phyloP scores from a whole-genome alignment of 2,888 invertebrate species.

The Eupithecia vulgata region DNA sequence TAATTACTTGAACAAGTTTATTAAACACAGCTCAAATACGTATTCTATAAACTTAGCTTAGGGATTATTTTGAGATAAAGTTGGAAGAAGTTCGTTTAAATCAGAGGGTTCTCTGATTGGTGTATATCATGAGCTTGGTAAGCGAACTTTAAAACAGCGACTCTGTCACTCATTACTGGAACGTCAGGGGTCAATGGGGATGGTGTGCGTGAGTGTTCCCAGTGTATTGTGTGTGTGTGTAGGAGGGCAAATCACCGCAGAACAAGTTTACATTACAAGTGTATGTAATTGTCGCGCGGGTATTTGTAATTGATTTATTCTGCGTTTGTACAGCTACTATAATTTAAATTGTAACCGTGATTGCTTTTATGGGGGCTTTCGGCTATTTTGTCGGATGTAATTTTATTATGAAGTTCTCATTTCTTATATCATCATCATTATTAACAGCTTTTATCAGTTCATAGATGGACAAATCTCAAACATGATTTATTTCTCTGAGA shows the following conservation, averaged over 20 bases:
- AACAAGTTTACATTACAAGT: conserved; percentile 75
- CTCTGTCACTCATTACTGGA: conserved; percentile 69
- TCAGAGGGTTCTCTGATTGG: conserved; percentile 73
- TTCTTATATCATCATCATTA: not conserved
- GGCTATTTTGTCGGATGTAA: conserved; percentile 8
- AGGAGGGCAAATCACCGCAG: conserved; percentile 64
- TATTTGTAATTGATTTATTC: conserved; percentile 77
- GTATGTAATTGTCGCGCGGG: conserved; percentile 75
- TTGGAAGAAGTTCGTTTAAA: conserved; percentile 51
- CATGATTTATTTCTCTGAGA: too few species aligned
- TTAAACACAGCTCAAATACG: conserved; percentile 14
- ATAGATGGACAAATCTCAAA: too few species aligned
- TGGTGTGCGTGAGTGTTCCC: conserved; percentile 24
- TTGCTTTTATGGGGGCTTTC: conserved; percentile 36
- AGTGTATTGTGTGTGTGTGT: conserved; percentile 43
- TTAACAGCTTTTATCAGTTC: not conserved
- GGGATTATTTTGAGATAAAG: conserved; percentile 46
- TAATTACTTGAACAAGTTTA: not conserved
- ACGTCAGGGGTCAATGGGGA: conserved; percentile 60
- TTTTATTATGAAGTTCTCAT: too few species aligned
- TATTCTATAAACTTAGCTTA: conserved; percentile 25
- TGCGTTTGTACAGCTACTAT: conserved; percentile 46
- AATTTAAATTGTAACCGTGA: conserved; percentile 34
- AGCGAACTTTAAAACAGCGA: conserved; percentile 71
- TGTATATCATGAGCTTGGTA: conserved; percentile 73